phyloP scores from a whole-genome alignment of 1,140 invertebrate species.

The Pteromalus puparum region DNA sequence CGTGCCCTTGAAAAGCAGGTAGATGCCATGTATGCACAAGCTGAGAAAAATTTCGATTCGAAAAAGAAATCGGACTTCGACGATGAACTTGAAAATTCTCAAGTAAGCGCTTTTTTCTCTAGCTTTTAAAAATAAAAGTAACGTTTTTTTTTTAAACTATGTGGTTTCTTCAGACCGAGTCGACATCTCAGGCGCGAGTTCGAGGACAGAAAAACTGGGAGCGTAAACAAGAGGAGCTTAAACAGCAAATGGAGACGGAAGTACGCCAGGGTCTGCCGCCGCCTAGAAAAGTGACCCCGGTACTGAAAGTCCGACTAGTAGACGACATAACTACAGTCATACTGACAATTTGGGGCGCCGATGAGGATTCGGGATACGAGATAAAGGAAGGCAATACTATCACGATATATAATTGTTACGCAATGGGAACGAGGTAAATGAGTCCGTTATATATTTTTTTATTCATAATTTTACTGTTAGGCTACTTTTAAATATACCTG shows the following conservation, averaged over 20 bases:
- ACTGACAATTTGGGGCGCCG: constrained; percentile 79
- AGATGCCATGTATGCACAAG: constrained; percentile 64
- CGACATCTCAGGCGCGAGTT: constrained; percentile 9
- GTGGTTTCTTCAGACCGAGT: not conserved
- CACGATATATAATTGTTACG: constrained; percentile 71
- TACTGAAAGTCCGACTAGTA: constrained; percentile 75
- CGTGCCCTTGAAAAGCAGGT: constrained; percentile 60
- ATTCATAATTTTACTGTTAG: no score
- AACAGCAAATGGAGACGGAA: constrained; percentile 61
- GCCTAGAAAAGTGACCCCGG: constrained; percentile 71
- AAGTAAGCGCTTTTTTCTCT: constrained; percentile 19
- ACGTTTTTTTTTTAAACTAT: not conserved
- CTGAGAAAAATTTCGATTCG: constrained; percentile 60
- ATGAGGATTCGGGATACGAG: constrained; percentile 74
- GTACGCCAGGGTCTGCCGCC: constrained; percentile 63
- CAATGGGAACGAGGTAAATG: constrained; percentile 74
- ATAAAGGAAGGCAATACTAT: constrained; percentile 77
- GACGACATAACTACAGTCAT: constrained; percentile 72
- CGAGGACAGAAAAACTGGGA: constrained; percentile 47
- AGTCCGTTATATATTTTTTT: not conserved
- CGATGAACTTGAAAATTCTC: constrained; percentile 43
- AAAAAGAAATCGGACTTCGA: constrained; percentile 30
- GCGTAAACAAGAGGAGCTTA: constrained; percentile 59
- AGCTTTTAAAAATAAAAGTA: constrained; percentile 39
- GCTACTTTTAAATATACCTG: no score